phyloP scores from a whole-genome alignment of 1,140 invertebrate genomes.

The Dysdera silvatica region DNA sequence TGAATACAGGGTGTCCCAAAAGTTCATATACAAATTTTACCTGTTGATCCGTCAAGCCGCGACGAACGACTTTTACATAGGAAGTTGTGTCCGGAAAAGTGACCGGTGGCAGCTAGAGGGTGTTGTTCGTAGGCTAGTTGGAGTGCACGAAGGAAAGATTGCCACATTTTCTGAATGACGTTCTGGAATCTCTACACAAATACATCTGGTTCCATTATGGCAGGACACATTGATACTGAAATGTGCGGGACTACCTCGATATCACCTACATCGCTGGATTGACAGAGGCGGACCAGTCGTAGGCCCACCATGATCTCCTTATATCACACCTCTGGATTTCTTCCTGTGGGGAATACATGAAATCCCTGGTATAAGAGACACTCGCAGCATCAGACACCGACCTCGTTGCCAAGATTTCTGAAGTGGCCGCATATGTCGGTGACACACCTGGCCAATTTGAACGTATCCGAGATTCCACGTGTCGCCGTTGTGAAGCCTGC shows the following conservation, averaged over 20 bases:
- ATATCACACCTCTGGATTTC: not conserved
- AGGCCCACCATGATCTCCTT: not conserved
- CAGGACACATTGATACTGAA: not conserved
- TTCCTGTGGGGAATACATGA: not conserved
- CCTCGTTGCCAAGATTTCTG: not conserved
- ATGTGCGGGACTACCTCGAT: not conserved
- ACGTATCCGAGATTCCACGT: not conserved
- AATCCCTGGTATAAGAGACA: not conserved
- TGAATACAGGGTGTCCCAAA: no score
- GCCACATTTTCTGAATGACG: no score
- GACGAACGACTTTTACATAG: no score
- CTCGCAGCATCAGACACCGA: not conserved
- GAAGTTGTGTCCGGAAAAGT: no score
- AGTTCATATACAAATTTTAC: no score
- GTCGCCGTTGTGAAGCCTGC: not conserved
- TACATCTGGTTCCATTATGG: no score
- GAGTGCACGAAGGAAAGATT: no score
- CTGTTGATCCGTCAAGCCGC: no score
- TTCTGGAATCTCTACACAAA: no score
- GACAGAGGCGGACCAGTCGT: not conserved
- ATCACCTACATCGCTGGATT: not conserved
- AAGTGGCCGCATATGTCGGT: not conserved
- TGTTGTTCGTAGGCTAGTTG: no score
- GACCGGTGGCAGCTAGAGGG: no score
- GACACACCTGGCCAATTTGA: not conserved